Evolutionary conservation across 2,113 vertebrate genomes (phyloP).

Genomic region (Xyliphius kryptos): DNA sequence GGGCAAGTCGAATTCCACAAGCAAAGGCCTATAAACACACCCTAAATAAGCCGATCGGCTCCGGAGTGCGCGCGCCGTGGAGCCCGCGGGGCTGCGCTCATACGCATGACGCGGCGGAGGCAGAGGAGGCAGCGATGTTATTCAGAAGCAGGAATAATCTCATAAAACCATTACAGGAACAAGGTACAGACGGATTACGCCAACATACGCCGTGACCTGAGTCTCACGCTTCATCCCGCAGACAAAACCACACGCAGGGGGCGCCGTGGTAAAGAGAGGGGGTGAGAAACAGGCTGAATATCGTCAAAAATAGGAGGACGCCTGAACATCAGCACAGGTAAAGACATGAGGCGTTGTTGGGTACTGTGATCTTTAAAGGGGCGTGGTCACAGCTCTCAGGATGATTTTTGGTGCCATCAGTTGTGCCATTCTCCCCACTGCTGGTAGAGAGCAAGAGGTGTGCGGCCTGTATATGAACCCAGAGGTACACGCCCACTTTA

Average conservation of each 20-base stretch:
- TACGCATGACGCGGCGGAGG: constrained; percentile 49
- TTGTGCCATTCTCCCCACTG: no score
- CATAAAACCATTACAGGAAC: constrained; percentile 64
- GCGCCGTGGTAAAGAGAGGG: neutral
- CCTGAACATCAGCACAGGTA: neutral
- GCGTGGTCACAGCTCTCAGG: no score
- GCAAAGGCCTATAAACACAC: constrained; percentile 55
- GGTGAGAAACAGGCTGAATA: neutral
- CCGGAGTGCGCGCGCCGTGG: constrained; percentile 43
- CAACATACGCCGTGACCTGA: constrained; percentile 15
- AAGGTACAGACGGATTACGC: constrained; percentile 62
- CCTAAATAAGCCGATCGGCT: constrained; percentile 55
- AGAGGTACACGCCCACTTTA: no score
- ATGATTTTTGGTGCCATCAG: no score
- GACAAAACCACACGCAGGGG: no score
- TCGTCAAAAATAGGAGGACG: neutral
- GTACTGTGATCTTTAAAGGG: no score
- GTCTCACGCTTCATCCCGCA: neutral
- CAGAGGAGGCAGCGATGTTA: constrained; percentile 45
- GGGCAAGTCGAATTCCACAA: constrained; percentile 29
- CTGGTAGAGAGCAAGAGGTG: no score
- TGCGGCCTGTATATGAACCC: no score
- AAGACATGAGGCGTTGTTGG: no score
- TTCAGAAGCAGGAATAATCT: constrained; percentile 62
- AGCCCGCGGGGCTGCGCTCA: constrained; percentile 49